Evolutionary conservation across 2,888 invertebrate species (phyloP).

Genomic region (Scaptodrosophila latifasciaeformis): DNA sequence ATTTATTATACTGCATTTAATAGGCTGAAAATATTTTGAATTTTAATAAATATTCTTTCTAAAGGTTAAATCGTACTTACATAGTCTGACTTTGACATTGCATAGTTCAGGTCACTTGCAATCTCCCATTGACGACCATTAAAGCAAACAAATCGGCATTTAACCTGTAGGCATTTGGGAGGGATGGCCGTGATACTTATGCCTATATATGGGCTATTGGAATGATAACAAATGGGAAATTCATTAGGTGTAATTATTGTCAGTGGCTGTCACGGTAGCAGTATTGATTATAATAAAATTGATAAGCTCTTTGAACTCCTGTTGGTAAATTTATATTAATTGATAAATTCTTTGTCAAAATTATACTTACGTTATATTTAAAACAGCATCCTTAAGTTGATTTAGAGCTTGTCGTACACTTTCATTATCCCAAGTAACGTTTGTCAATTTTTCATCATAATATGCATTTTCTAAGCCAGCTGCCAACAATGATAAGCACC

Average conservation of each 20-base stretch:
- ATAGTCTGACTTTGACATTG: slow-evolving; percentile 1
- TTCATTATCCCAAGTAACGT: no score
- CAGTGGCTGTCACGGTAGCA: not conserved
- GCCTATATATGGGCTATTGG: slow-evolving; percentile 20
- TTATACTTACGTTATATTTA: not conserved
- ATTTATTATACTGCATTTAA: slow-evolving; percentile 40
- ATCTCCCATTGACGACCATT: slow-evolving; percentile 44
- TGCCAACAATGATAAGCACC: not conserved
- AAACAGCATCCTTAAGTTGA: not conserved
- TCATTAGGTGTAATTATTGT: not conserved
- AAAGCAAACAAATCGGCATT: slow-evolving; percentile 53
- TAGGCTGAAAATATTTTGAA: slow-evolving; percentile 8
- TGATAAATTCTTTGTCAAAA: no score
- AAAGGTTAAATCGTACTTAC: slow-evolving; percentile 23
- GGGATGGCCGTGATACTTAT: not conserved
- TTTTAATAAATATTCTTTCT: not conserved
- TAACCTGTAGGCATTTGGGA: slow-evolving; percentile 31
- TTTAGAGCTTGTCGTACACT: not conserved
- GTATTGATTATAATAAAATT: not conserved
- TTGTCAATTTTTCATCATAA: no score
- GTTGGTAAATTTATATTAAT: not conserved
- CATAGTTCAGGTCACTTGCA: slow-evolving; percentile 37
- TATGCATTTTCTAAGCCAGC: not conserved
- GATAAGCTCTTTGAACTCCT: not conserved
- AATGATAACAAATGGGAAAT: not conserved